Percentiles rank a stretch among this genome's conserved stretches.
Evolutionary conservation across 2,888 invertebrate genomes (phyloP).

Genomic region (Pimpla rufipes): DNA sequence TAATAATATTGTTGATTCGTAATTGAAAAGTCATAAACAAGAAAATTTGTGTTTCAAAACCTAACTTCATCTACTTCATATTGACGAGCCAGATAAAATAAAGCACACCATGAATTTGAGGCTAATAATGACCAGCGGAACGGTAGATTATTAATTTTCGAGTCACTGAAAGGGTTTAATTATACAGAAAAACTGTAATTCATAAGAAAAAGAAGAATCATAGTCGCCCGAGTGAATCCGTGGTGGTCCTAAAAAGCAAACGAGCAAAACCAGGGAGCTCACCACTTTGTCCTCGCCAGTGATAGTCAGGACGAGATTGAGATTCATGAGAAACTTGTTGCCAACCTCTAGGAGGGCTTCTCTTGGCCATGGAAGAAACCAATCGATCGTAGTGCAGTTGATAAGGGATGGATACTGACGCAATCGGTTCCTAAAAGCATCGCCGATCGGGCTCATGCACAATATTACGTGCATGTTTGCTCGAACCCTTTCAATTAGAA

Average conservation of each 20-base stretch:
- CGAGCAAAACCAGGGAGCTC: constrained; percentile 68
- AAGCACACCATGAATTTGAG: too few species aligned
- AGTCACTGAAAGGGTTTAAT: neutral
- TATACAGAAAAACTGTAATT: constrained; percentile 8
- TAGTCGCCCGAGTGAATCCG: neutral
- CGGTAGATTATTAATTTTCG: neutral
- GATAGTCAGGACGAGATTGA: constrained; percentile 90
- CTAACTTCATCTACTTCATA: neutral
- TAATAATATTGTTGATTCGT: neutral
- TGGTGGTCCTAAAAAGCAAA: constrained; percentile 19
- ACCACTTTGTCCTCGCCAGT: constrained; percentile 88
- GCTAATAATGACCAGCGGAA: too few species aligned
- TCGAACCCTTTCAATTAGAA: constrained; percentile 92
- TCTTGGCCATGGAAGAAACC: constrained; percentile 96
- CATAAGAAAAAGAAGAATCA: constrained; percentile 19
- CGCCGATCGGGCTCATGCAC: constrained; percentile 96
- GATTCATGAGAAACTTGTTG: constrained; percentile 91
- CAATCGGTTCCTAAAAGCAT: constrained; percentile 93
- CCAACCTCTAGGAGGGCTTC: constrained; percentile 96
- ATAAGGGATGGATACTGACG: constrained; percentile 95
- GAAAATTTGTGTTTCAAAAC: neutral
- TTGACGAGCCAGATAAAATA: neutral
- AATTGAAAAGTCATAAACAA: neutral
- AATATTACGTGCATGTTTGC: constrained; percentile 92
- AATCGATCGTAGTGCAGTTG: constrained; percentile 95